A percentile compares a stretch with the other conserved stretches of the same genome.
Evolutionary conservation across 2,113 vertebrate genomes (phyloP).

Genomic region (Nibea coibor): DNA sequence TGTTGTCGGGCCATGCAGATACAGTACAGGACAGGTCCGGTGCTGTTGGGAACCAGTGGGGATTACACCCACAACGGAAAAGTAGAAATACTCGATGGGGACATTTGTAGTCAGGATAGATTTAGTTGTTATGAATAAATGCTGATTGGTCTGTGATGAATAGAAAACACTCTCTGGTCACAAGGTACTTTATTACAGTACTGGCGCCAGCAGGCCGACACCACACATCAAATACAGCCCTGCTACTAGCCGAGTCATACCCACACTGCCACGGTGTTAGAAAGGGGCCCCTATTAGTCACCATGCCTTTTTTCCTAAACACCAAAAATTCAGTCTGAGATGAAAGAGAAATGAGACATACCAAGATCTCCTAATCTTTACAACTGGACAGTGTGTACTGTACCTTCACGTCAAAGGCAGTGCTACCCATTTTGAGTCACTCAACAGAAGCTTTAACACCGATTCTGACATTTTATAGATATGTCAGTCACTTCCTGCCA

Average conservation of each 20-base stretch:
- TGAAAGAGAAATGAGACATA: neutral
- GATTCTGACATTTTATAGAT: neutral
- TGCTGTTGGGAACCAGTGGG: neutral
- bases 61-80: neutral
- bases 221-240: neutral
- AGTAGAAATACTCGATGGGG: conserved; percentile 1
- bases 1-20: neutral
- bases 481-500: too few species aligned
- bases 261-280: neutral
- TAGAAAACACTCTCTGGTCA: neutral
- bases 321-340: neutral
- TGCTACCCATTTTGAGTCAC: neutral
- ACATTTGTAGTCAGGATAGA: neutral
- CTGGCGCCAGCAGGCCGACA: neutral
- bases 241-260: neutral
- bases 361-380: neutral
- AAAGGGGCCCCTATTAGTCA: neutral
- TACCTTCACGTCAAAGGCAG: neutral
- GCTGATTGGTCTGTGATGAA: neutral
- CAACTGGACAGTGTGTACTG: neutral
- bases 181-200: neutral
- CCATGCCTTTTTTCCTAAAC: neutral
- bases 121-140: conserved; percentile 4
- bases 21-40: conserved; percentile 1
- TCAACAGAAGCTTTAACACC: neutral